Percentiles rank a stretch among this genome's conserved stretches.
Conservation (phyloP, 2,888 invertebrate species). For the Cremastinae sp. region DNA sequence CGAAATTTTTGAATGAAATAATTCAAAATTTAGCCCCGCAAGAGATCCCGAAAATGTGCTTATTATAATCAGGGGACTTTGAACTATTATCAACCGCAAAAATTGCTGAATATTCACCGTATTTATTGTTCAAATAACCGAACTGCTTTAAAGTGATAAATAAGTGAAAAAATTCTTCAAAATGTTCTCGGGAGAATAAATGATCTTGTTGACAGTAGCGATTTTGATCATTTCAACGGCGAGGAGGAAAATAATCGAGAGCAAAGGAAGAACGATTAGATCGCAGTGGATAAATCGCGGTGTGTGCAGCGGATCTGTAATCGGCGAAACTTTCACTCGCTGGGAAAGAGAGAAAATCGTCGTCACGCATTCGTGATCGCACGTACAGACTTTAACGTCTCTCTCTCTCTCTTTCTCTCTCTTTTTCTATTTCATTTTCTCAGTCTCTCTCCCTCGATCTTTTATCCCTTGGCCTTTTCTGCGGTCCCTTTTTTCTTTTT, state of each 20-base stretch:
- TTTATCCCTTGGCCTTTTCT: background rate
- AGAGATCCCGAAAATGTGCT: too few species aligned
- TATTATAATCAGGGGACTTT: too few species aligned
- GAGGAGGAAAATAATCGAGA: background rate
- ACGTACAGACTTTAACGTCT: slow-evolving; percentile 55
- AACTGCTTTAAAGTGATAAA: too few species aligned
- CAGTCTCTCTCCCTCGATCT: slow-evolving; percentile 5
- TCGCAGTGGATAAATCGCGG: slow-evolving; percentile 57
- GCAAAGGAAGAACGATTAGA: slow-evolving; percentile 26
- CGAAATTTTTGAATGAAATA: too few species aligned
- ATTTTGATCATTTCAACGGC: background rate
- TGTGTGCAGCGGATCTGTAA: slow-evolving; percentile 24
- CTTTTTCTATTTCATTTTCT: slow-evolving; percentile 12
- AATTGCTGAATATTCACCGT: too few species aligned
- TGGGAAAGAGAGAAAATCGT: slow-evolving; percentile 32
- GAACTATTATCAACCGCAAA: too few species aligned
- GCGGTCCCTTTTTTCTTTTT: background rate
- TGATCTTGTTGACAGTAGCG: slow-evolving; percentile 15
- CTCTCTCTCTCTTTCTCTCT: slow-evolving; percentile 8
- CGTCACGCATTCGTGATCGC: slow-evolving; percentile 50
- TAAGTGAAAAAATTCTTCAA: background rate
- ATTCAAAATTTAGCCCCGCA: too few species aligned
- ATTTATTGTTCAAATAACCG: too few species aligned
- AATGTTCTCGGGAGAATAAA: slow-evolving; percentile 19
- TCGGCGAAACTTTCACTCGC: slow-evolving; percentile 56